A percentile compares a stretch with the other conserved stretches of the same genome.
Conservation (phyloP, 2,113 vertebrate genomes). For the Gymnorhina tibicen region DNA sequence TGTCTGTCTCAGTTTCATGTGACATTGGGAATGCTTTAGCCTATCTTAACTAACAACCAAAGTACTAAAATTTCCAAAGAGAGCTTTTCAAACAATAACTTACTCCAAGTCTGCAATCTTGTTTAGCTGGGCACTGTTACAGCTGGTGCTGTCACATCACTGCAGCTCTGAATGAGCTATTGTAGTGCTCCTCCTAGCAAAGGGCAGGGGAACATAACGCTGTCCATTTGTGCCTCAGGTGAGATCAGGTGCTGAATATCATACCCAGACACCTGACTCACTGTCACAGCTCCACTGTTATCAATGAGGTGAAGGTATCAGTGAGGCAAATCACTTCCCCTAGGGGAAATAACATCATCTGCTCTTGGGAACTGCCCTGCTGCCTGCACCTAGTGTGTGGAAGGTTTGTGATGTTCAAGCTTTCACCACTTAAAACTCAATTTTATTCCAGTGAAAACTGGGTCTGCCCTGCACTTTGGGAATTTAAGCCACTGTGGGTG, state of each 20-base stretch:
- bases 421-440: not conserved
- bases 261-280: not conserved
- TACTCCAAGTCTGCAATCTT: not conserved
- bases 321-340: not conserved
- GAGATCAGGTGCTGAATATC: not conserved
- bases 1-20: not conserved
- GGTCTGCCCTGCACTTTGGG: not conserved
- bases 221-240: not conserved
- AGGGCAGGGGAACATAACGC: accelerated
- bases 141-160: not conserved
- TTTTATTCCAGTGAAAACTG: not conserved
- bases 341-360: not conserved
- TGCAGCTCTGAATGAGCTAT: not conserved
- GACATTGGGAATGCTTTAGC: not conserved
- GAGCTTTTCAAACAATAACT: not conserved
- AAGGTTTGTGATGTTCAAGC: not conserved
- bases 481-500: not conserved
- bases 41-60: not conserved
- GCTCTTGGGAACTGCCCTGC: not conserved
- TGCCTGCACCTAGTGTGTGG: not conserved
- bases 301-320: not conserved
- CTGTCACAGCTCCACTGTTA: not conserved
- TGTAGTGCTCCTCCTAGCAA: accelerated
- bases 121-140: not conserved
- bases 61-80: not conserved